phyloP scores from a whole-genome alignment of 2,797 vertebrate genomes.

The Epinephelus awoara region DNA sequence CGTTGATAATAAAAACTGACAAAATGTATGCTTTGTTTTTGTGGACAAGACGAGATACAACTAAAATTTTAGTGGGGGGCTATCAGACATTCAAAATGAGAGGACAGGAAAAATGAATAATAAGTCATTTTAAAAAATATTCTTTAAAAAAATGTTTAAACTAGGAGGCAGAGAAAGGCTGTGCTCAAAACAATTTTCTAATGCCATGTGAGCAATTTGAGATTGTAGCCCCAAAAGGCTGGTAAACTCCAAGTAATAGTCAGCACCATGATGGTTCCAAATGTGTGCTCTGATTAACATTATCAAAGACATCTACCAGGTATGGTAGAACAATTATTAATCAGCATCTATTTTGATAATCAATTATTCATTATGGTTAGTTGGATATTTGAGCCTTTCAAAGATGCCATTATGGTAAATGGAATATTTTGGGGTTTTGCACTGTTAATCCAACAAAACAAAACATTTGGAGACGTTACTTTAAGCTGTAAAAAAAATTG shows the following conservation, averaged over 20 bases:
- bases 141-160: too few relatives aligned
- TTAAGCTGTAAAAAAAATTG: background rate
- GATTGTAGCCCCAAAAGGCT: too few relatives aligned
- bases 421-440: background rate
- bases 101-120: too few relatives aligned
- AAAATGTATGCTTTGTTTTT: background rate
- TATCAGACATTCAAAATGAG: too few relatives aligned
- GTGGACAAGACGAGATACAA: background rate
- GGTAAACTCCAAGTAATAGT: too few relatives aligned
- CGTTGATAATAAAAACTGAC: too few relatives aligned
- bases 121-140: too few relatives aligned
- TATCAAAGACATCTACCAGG: background rate
- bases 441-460: background rate
- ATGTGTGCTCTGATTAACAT: slow-evolving; percentile 2
- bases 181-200: too few relatives aligned
- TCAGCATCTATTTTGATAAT: background rate
- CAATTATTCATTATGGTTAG: background rate
- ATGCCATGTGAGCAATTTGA: too few relatives aligned
- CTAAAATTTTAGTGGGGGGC: too few relatives aligned
- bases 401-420: background rate
- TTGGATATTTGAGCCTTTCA: background rate
- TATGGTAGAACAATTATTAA: background rate
- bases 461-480: background rate
- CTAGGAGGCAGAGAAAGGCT: too few relatives aligned
- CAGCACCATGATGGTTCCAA: too few relatives aligned